Percentiles rank a stretch among this genome's conserved stretches.
These are phyloP conservation scores for Malurus splendens DNA, from an alignment of 2,797 vertebrate species.

Conservation along the genomic window DNA sequence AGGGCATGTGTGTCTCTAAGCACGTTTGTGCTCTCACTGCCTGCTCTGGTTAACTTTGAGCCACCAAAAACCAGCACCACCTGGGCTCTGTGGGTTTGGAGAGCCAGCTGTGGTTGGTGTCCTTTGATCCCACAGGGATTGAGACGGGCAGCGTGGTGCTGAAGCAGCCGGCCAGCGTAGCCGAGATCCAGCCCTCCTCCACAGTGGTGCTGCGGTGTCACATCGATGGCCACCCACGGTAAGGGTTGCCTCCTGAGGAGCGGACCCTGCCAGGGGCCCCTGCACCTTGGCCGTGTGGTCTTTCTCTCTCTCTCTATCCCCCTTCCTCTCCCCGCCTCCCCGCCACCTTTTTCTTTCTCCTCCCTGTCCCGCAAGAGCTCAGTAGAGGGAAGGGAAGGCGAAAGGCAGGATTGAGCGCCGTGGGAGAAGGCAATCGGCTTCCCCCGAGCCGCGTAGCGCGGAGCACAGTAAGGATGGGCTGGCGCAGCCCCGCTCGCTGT, in stretches of 20 bases:
- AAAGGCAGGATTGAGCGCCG: slow-evolving; percentile 44
- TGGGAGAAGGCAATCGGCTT: slow-evolving; percentile 36
- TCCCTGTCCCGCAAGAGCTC: slow-evolving; percentile 17
- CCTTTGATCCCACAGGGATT: slow-evolving; percentile 79
- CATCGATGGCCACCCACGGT: slow-evolving; percentile 95
- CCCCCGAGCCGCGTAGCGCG: slow-evolving; percentile 6
- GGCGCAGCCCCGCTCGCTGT: neutral
- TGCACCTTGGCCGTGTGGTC: neutral
- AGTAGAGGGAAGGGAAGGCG: slow-evolving; percentile 37
- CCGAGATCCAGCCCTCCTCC: slow-evolving; percentile 85
- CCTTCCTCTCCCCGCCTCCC: neutral
- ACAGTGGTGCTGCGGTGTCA: slow-evolving; percentile 86
- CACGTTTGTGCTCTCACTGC: neutral
- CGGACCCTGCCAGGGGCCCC: neutral
- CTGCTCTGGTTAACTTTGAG: neutral
- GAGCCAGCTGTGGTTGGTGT: neutral
- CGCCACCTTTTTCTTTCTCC: neutral
- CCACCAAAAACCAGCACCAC: neutral
- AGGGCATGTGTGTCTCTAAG: neutral
- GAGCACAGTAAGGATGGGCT: slow-evolving; percentile 46
- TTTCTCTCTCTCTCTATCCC: neutral
- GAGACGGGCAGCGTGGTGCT: slow-evolving; percentile 86
- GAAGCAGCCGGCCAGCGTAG: slow-evolving; percentile 80
- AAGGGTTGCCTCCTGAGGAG: slow-evolving; percentile 54
- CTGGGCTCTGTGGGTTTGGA: neutral